Percentiles rank a stretch among this genome's conserved stretches.
Conservation (phyloP, 2,113 vertebrate genomes). For the Eudyptes chrysolophus region DNA sequence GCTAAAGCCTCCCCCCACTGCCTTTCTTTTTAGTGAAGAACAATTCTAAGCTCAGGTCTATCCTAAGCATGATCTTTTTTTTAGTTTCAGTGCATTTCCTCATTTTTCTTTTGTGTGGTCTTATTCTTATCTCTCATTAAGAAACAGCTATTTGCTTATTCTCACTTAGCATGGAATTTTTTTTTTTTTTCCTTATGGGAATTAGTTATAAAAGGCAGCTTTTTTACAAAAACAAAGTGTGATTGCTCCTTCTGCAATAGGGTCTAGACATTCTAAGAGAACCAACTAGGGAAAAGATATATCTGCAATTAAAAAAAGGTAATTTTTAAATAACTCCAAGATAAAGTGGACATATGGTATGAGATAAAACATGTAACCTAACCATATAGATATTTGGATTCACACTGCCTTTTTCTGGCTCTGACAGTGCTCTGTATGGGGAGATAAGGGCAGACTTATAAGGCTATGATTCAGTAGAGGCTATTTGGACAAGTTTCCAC, state of each 20-base stretch:
- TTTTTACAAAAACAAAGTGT: neutral
- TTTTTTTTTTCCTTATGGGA: neutral
- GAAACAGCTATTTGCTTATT: neutral
- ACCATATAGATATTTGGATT: constrained; percentile 45
- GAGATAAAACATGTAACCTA: constrained; percentile 25
- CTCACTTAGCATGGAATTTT: neutral
- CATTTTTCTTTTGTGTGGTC: neutral
- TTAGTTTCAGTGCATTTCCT: neutral
- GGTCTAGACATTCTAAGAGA: neutral
- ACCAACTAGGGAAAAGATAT: neutral
- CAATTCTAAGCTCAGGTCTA: neutral
- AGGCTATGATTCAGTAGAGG: constrained; percentile 62
- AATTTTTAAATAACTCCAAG: constrained; percentile 18
- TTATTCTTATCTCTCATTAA: neutral
- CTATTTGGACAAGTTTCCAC: constrained; percentile 68
- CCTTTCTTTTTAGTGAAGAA: neutral
- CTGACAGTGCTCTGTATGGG: constrained; percentile 1
- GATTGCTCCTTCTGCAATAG: neutral
- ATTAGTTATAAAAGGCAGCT: neutral
- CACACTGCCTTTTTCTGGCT: neutral
- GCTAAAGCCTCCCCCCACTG: neutral
- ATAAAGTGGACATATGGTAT: constrained; percentile 19
- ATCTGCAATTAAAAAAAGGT: neutral
- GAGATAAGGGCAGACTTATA: constrained; percentile 51
- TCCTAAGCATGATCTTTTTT: neutral